These are phyloP conservation scores for Altica lythri DNA, from an alignment of 2,888 invertebrate genomes.

Conservation along the genomic window DNA sequence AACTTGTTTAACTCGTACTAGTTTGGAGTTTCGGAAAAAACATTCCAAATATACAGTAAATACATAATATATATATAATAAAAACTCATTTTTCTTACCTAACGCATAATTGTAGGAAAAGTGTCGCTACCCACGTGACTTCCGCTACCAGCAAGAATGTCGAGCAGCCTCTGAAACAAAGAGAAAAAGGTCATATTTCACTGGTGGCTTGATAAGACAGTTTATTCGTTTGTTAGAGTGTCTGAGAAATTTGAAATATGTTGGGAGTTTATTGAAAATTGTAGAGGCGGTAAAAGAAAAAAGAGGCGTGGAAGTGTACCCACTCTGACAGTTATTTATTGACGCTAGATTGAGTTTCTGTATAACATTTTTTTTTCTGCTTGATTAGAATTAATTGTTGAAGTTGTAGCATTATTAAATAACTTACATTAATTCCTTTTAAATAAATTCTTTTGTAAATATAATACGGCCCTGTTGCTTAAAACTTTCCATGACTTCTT, in stretches of 20 bases:
- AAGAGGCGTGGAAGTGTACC: neutral
- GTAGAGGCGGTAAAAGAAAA: constrained; percentile 1
- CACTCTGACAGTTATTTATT: neutral
- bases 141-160: constrained; percentile 65
- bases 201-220: neutral
- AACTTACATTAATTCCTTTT: too few species aligned
- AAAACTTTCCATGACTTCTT: too few species aligned
- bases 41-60: too few species aligned
- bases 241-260: constrained; percentile 16
- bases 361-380: neutral
- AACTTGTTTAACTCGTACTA: too few species aligned
- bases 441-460: too few species aligned
- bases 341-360: neutral
- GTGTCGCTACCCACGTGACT: constrained; percentile 67
- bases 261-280: constrained; percentile 18
- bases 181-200: neutral
- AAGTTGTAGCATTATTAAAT: too few species aligned
- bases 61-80: too few species aligned
- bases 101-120: constrained; percentile 60
- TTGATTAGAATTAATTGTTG: too few species aligned
- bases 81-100: constrained; percentile 37
- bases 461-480: too few species aligned
- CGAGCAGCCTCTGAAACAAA: constrained; percentile 60
- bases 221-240: neutral
- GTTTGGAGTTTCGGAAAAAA: too few species aligned